phyloP scores from a whole-genome alignment of 2,888 invertebrate genomes.

The Julus scanicus region DNA sequence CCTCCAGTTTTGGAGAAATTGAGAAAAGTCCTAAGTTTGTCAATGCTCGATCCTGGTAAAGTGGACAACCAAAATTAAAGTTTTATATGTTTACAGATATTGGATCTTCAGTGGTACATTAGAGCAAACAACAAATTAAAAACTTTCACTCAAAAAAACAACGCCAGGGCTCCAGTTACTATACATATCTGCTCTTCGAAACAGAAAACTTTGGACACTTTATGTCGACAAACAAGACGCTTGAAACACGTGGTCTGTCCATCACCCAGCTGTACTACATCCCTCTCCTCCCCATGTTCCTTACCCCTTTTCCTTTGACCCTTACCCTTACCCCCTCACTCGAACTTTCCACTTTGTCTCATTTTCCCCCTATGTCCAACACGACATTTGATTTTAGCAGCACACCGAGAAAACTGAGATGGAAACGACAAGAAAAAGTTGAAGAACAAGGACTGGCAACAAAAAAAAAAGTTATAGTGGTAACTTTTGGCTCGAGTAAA shows the following conservation, averaged over 20 bases:
- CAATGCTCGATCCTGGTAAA: too few relatives aligned
- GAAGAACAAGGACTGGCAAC: neutral
- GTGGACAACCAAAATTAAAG: neutral
- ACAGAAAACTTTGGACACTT: neutral
- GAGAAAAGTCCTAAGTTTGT: too few relatives aligned
- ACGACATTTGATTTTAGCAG: neutral
- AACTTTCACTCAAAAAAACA: too few relatives aligned
- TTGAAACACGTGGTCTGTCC: slow-evolving; percentile 17
- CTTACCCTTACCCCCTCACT: slow-evolving; percentile 33
- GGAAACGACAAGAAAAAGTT: too few relatives aligned
- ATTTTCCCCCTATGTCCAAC: neutral
- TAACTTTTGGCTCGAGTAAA: neutral
- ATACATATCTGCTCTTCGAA: neutral
- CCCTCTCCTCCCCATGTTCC: neutral
- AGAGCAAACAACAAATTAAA: neutral
- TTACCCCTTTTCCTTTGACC: neutral
- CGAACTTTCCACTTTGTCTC: neutral
- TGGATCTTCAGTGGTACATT: neutral
- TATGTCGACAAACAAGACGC: neutral
- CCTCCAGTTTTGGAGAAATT: too few relatives aligned
- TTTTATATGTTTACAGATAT: slow-evolving; percentile 14
- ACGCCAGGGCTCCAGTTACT: neutral
- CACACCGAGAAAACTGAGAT: too few relatives aligned
- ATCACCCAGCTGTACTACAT: neutral
- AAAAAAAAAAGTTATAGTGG: neutral